Evolutionary conservation across 2,888 invertebrate genomes (phyloP).

Genomic region (Leucoma salicis): DNA sequence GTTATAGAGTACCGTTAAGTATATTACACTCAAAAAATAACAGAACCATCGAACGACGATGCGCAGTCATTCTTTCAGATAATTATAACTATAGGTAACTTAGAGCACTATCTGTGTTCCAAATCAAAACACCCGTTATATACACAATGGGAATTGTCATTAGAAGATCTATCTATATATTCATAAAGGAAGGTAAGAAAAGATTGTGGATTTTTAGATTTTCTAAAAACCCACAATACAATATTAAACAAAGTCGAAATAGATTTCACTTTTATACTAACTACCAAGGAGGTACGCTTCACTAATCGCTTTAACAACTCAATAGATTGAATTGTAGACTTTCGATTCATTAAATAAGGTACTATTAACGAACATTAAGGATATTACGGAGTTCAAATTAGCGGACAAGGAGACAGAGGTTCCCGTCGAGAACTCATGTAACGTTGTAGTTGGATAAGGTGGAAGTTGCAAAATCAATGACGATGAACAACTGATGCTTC

Average conservation of each 20-base stretch:
- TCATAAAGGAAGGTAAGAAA: no score
- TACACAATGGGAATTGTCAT: no score
- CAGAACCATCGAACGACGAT: slow-evolving; percentile 36
- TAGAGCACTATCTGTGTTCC: slow-evolving; percentile 39
- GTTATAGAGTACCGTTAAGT: slow-evolving; percentile 47
- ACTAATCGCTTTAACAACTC: slow-evolving; percentile 59
- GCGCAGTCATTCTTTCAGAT: slow-evolving; percentile 32
- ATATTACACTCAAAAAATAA: slow-evolving; percentile 38
- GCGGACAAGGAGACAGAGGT: no score
- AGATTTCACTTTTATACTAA: slow-evolving; percentile 65
- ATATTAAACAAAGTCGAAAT: slow-evolving; percentile 46
- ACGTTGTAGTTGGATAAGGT: no score
- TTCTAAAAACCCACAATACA: no score
- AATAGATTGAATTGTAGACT: slow-evolving; percentile 61
- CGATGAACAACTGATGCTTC: no score
- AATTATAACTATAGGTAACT: slow-evolving; percentile 33
- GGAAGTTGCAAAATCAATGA: no score
- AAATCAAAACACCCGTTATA: slow-evolving; percentile 47
- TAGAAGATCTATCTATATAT: no score
- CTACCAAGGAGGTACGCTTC: slow-evolving; percentile 51
- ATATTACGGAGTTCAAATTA: no score
- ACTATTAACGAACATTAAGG: slow-evolving; percentile 23
- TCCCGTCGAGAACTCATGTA: no score
- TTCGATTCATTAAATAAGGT: slow-evolving; percentile 53
- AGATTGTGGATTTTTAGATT: no score